Evolutionary conservation across 2,888 invertebrate genomes (phyloP), one percentile per base, ranked within the genome.

Genomic region (Himalopsyche anomala): DNA sequence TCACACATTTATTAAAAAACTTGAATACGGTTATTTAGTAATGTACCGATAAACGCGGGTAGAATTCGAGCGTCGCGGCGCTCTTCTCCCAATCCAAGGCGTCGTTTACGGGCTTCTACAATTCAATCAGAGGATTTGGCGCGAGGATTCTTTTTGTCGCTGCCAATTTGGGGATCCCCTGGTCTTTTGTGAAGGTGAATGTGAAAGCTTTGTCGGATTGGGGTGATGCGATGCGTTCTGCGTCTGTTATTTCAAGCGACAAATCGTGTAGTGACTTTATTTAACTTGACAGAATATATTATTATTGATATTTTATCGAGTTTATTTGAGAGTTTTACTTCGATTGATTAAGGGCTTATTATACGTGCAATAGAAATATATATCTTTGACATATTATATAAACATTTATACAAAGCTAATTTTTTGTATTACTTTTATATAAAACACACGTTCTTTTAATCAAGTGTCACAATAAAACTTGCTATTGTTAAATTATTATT

Each of bases 41-140:
- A 15, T 15, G 15, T 15, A 51, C 15, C 15, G 11, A 45, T 5
- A 45, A 45, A 45, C 9, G 45, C 56, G 17, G n/a, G 56, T n/a
- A 56, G 6, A 38, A 81, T 40, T 42, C 11, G 40, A 11, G 38
- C 38, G 81, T 42, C 51, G 45, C 45, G 42, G 45, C 81, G 81
- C 42, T 1, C 81, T 51, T 2, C 42, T 42, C 51, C 19, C 81
- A n/a, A 28, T 19, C 12, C 45, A 28, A 19, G 54, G 81, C 80
- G 85, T 40, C 83, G 84, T 84, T 84, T 83, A 83, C 83, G 84
- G 88, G 88, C 89, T 88, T 89, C 88, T 85, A 88, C 89, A 89
- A 86, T 87, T 85, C 88, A 90, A 86, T 90, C 89, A 89, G 80
- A 82, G 87, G 86, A 88, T 88, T 88, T 88, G 69, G 83, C 84